Percentiles rank a stretch among this genome's conserved stretches.
These are phyloP conservation scores for Pimephales promelas DNA, from an alignment of 2,113 vertebrate species.

Conservation along the genomic window DNA sequence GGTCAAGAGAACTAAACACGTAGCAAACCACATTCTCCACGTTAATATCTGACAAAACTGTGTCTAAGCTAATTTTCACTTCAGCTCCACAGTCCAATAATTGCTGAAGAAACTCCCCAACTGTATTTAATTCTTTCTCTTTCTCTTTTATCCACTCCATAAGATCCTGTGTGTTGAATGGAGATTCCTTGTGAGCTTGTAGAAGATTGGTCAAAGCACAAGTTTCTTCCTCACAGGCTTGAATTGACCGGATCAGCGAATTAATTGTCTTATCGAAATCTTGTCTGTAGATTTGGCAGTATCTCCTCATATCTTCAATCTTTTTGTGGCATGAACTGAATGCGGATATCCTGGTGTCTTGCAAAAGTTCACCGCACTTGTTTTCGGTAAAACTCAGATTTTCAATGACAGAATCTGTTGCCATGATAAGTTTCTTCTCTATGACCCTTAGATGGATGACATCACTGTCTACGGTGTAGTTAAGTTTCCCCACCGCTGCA, in stretches of 20 bases:
- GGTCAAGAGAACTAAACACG: neutral
- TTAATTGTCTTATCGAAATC: neutral
- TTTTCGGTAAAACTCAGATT: neutral
- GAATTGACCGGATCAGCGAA: neutral
- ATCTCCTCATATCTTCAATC: neutral
- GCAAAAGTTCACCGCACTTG: neutral
- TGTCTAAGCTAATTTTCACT: neutral
- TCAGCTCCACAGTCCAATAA: neutral
- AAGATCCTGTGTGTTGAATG: neutral
- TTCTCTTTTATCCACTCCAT: neutral
- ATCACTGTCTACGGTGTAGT: neutral
- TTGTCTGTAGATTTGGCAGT: constrained; percentile 3
- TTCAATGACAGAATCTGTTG: neutral
- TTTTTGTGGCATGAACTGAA: neutral
- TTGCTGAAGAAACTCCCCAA: neutral
- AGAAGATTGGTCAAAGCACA: neutral
- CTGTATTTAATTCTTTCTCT: constrained; percentile 1
- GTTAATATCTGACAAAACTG: neutral
- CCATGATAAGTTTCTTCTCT: neutral
- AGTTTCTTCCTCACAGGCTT: neutral
- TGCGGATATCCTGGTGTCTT: neutral
- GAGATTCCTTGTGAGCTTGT: neutral
- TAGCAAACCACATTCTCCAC: constrained; percentile 3
- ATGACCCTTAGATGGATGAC: neutral
- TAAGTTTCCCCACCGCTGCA: neutral